A percentile compares a stretch with the other conserved stretches of the same genome.
phyloP scores from a whole-genome alignment of 1,140 invertebrate species.

The Tetramorium simillimum region DNA sequence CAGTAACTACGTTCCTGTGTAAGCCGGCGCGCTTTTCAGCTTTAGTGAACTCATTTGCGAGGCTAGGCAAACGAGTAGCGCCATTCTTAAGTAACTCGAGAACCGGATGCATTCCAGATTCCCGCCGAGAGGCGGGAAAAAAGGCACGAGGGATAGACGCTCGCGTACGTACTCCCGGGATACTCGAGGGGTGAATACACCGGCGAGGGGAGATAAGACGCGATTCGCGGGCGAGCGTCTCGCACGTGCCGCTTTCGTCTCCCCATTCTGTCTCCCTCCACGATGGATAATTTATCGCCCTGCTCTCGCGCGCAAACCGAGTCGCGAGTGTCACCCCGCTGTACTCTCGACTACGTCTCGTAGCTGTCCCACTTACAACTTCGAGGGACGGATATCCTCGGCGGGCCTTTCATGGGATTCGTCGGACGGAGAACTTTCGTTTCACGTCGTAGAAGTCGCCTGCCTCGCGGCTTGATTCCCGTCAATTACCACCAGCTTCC shows the following conservation, averaged over 20 bases:
- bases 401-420: constrained; percentile 23
- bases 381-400: constrained; percentile 39
- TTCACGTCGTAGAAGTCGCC: constrained; percentile 19
- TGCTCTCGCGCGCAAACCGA: constrained; percentile 20
- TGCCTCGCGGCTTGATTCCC: neutral
- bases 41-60: neutral
- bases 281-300: constrained; percentile 62
- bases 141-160: neutral
- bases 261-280: neutral
- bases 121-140: neutral
- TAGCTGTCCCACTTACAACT: constrained; percentile 55
- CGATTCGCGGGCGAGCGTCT: neutral
- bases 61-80: constrained; percentile 4
- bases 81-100: constrained; percentile 2
- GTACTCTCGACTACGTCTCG: neutral
- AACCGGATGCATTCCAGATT: neutral
- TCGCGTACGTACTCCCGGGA: neutral
- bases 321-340: constrained; percentile 21
- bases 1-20: constrained; percentile 23
- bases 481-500: constrained; percentile 20
- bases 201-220: neutral
- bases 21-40: neutral
- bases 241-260: neutral
- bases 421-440: constrained; percentile 8
- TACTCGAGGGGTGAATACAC: neutral